These are phyloP conservation scores for Siniperca undulata DNA, from an alignment of 2,797 vertebrate species.

Conservation along the genomic window DNA sequence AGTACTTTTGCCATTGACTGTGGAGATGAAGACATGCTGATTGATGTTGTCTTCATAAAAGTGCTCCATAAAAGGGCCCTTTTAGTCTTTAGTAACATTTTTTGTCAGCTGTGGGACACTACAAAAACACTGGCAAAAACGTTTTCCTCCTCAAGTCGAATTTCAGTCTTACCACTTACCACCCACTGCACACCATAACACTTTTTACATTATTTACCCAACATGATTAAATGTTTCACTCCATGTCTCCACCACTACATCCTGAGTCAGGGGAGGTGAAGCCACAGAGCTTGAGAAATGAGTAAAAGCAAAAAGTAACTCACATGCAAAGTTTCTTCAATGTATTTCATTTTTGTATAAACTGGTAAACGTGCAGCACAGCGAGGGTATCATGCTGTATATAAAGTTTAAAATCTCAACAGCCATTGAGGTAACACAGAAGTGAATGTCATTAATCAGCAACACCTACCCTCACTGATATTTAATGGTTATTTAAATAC, in stretches of 20 bases:
- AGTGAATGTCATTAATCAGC: not conserved
- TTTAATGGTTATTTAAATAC: not conserved
- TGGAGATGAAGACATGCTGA: conserved; percentile 21
- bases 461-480: not conserved
- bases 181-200: not conserved
- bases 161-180: not conserved
- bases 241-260: not conserved
- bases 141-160: not conserved
- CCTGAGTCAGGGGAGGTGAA: not conserved
- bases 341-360: not conserved
- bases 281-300: not conserved
- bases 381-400: not conserved
- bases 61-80: not conserved
- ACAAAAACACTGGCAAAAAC: not conserved
- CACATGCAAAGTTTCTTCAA: not conserved
- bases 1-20: conserved; percentile 19
- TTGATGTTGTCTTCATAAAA: not conserved
- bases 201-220: not conserved
- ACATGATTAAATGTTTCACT: not conserved
- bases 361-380: not conserved
- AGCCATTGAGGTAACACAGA: not conserved
- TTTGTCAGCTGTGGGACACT: not conserved
- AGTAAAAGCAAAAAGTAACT: not conserved
- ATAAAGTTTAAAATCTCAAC: not conserved
- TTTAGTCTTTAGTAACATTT: not conserved